Base-by-base conservation (phyloP, 1,140 invertebrate genomes). In the Metaphire vulgaris region DNA sequence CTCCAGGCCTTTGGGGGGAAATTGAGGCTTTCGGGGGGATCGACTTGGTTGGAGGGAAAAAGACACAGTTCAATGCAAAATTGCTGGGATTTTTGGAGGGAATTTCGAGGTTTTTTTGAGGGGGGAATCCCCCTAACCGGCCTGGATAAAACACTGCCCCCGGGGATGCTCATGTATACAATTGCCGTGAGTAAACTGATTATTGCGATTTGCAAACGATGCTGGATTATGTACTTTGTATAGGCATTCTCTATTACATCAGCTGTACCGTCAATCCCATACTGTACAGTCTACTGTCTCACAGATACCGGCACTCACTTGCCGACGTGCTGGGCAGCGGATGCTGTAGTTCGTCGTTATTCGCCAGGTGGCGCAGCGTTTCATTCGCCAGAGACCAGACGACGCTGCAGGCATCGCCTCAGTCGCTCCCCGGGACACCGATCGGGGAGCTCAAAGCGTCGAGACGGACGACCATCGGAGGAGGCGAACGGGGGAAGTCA, bases 241-340 rank as follows among this genome's bases (percentile, higher is more conserved):
- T 79, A 85, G 84, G 84, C 69, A 81, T 84, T 1, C 74, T 85
- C 31, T 88, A 90, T 75, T 90, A 88, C 81, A 88, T 91, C 75
- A 90, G 90, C 81, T 89, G 85, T 77, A 89, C 89, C 26, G 88
- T 90, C 69, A 90, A 90, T 81, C 89, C 89, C 1, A 89, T 90
- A 67, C 82, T 90, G 64, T 90, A 90, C 85, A 90, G 89, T 81
- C 85, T 89, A 2, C 89, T 90, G 83, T 89, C 88, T 6, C 83
- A 87, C 71, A 87, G 88, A 78, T 90, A 89, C 79, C 83, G 89
- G 30, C 80, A 87, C 69, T 89, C 88, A 2, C 90, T 90, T 76
- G 83, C 81, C 64, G 78, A 82, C 72, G 83, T 82, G 0, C 77
- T 84, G 30, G 82, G 81, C 66, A 74, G 80, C 26, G 81, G 81